Evolutionary conservation across 2,113 vertebrate species (phyloP), one percentile per base, ranked within the genome.

Genomic region (Elaphurus davidianus): DNA sequence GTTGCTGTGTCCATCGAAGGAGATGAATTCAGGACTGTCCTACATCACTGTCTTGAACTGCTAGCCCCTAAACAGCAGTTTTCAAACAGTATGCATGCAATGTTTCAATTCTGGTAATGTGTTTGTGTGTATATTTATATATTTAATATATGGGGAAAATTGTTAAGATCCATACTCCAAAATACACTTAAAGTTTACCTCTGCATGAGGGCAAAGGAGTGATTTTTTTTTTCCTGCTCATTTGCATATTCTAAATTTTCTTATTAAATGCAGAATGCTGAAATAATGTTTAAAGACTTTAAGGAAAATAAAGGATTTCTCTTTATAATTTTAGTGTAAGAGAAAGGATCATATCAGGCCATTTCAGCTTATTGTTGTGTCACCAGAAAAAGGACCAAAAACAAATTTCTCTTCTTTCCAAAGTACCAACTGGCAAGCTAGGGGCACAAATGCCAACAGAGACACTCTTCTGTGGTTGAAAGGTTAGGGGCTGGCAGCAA

Each of bases 191-290:
- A 78, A 95, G 11, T 1, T 82, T 54, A 52, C 59, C 27, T 91
- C 28, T 88, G 7, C 40, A 17, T 79, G 23, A 89, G 33, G 8
- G 45, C 10, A 14, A 57, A 84, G 43, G 30, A n/a, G 12, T 76
- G 7, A 92, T 85, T 76, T 92, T 50, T 67, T 87, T 94, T 79
- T 90, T 59, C 47, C 57, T 85, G 10, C 7, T 96, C 19, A 91
- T 79, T 17, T 30, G 40, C 96, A 89, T 74, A 91, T 82, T 96
- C 43, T 96, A 57, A 30, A 28, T 91, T 87, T 91, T 93, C 67
- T 93, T 60, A 88, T 21, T 98, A 13, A 95, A 67, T 0, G 8
- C 50, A 4, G 55, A 71, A 23, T 19, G 28, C 36, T 76, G 4
- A 88, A 90, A 64, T 74, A 93, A 92, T 90, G 33, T 85, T 87